phyloP scores from a whole-genome alignment of 2,797 vertebrate genomes.

The Parauchenoglanis ngamensis region DNA sequence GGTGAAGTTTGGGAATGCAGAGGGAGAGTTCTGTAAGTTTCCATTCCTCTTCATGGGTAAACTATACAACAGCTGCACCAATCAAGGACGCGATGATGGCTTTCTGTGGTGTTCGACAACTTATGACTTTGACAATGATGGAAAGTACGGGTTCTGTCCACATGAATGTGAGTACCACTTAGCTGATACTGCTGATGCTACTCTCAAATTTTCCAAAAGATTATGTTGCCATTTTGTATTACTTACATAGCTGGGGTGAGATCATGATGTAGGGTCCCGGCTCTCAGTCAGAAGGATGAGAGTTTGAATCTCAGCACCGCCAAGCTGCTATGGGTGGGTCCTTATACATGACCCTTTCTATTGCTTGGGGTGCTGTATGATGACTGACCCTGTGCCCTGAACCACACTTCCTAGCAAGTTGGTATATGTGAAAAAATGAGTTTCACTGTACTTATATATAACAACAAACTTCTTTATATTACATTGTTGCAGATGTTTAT shows the following conservation, averaged over 20 bases:
- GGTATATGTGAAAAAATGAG: not conserved
- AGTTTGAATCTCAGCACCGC: not conserved
- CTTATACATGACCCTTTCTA: not conserved
- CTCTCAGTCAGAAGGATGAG: not conserved
- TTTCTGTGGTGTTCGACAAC: slow-evolving; percentile 97
- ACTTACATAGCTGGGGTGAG: not conserved
- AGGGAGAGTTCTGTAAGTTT: slow-evolving; percentile 96
- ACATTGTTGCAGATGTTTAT: not conserved
- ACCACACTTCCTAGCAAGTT: not conserved
- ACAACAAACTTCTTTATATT: not conserved
- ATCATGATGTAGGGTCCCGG: not conserved
- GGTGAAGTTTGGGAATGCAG: slow-evolving; percentile 93
- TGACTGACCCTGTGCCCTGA: not conserved
- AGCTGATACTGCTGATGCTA: not conserved
- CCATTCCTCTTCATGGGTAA: slow-evolving; percentile 92
- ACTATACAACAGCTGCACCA: slow-evolving; percentile 91
- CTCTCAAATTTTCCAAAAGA: not conserved
- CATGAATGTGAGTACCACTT: slow-evolving; percentile 87
- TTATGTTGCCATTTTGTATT: not conserved
- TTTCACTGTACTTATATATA: not conserved
- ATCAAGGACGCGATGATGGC: slow-evolving; percentile 89
- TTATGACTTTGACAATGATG: slow-evolving; percentile 91
- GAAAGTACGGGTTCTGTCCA: slow-evolving; percentile 97
- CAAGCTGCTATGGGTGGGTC: not conserved
- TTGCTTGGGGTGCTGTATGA: not conserved